Base-by-base conservation (phyloP, 1,140 invertebrate species). In the Lordiphosa stackelbergi region DNA sequence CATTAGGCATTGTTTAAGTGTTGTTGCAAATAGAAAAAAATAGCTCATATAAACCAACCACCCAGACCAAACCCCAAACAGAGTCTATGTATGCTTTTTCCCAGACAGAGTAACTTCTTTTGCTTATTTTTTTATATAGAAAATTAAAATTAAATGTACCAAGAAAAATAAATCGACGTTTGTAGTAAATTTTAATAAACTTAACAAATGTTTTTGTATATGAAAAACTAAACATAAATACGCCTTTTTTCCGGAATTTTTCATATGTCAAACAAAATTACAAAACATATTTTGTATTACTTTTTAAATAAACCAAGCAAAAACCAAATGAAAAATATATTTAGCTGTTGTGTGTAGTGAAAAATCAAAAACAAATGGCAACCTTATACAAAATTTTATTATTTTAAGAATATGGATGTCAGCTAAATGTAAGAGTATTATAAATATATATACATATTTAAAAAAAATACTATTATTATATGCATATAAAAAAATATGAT, bases 231-330 rank as follows among this genome's bases (percentile, higher is more conserved):
- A 16, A 16, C 16, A 40, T 28, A 28, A 48, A 28, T 45, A 48
- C 35, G 46, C 46, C 46, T 48, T 48, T 28, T 48, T 48, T 48
- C 31, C 46, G 22, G 13, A 19, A 48, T 35, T 48, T 48, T 48
- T 48, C 46, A 48, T 36, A 48, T 36, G 46, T 34, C 46, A 35
- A 65, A 49, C 11, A 31, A 51, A 51, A 24, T 13, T 24, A 59
- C 69, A 64, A 61, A 59, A 75, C 53, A 79, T 81, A 79, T 79
- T 79, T 79, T 79, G 62, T 79, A 79, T 79, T 79, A 81, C 48
- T 72, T 81, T 79, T 81, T 81, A 66, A 81, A 40, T 31, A 38
- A 54, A 16, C 8, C 3, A 46, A 54, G 36, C 3, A 42, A 47
- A 53, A 22, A 53, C 69, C 40, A 74, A 66, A 52, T 19, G 40